Conservation (phyloP, 2,888 invertebrate species). For the Nomada ruficornis region DNA sequence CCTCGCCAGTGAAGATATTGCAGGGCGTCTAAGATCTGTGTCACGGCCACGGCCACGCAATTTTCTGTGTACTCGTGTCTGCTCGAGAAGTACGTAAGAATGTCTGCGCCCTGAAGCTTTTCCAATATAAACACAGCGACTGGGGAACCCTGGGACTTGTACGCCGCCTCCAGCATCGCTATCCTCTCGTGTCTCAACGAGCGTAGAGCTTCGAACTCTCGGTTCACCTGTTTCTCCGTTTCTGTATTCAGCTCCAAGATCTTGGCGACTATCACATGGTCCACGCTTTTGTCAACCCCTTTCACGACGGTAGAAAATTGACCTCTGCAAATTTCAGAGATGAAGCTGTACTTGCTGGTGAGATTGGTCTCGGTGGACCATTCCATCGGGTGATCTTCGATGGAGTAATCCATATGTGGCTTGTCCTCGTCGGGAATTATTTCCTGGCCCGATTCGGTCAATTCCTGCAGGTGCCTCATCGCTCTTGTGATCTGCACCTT, state of each 20-base stretch:
- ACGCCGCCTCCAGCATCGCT: constrained; percentile 90
- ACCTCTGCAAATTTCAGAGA: constrained; percentile 94
- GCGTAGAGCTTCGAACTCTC: constrained; percentile 93
- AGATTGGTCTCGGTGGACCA: constrained; percentile 89
- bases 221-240: constrained; percentile 86
- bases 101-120: constrained; percentile 95
- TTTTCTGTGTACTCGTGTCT: constrained; percentile 97
- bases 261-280: constrained; percentile 93
- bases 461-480: constrained; percentile 92
- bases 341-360: constrained; percentile 92
- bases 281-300: constrained; percentile 90
- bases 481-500: constrained; percentile 93
- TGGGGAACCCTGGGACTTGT: constrained; percentile 88
- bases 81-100: constrained; percentile 94
- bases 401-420: constrained; percentile 89
- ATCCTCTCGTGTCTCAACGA: constrained; percentile 95
- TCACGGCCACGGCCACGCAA: constrained; percentile 93
- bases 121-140: constrained; percentile 91
- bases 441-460: constrained; percentile 93
- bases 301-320: constrained; percentile 94
- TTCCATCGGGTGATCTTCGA: constrained; percentile 90
- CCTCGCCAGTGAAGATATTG: constrained; percentile 98
- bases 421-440: constrained; percentile 87
- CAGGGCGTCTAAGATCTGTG: constrained; percentile 94
- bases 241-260: constrained; percentile 89